Evolutionary conservation across 2,888 invertebrate species (phyloP).

Genomic region (Morinoia aosen): DNA sequence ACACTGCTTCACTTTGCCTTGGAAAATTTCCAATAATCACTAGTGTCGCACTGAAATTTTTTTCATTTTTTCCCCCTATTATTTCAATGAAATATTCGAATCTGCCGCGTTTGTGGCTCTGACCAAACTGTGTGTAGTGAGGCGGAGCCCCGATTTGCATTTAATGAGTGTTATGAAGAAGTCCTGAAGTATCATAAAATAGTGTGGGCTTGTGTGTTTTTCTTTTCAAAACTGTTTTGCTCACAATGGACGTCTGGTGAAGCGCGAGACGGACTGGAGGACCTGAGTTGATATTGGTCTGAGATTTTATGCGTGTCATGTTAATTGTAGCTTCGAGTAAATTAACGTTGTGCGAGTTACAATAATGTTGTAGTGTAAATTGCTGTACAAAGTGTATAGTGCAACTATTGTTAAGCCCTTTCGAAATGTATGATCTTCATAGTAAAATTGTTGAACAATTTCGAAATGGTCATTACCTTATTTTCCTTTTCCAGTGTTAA

Average conservation of each 20-base stretch:
- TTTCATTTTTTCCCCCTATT: not conserved
- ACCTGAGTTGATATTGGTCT: slow-evolving; percentile 7
- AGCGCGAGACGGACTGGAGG: not conserved
- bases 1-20: not conserved
- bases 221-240: not conserved
- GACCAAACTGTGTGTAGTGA: not conserved
- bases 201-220: not conserved
- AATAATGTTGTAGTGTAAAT: slow-evolving; percentile 37
- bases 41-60: not conserved
- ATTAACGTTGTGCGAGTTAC: not conserved
- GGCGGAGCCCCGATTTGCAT: not conserved
- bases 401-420: slow-evolving; percentile 39
- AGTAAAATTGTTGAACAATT: slow-evolving; percentile 49
- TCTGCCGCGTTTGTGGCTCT: not conserved
- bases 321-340: not conserved
- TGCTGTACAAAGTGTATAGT: slow-evolving; percentile 47
- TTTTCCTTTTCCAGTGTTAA: not conserved
- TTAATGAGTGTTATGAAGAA: not conserved
- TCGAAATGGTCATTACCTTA: not conserved
- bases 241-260: not conserved
- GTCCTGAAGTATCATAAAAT: not conserved
- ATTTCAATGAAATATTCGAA: not conserved
- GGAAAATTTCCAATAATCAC: not conserved
- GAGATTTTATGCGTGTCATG: slow-evolving; percentile 39
- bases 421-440: slow-evolving; percentile 50